A percentile compares a stretch with the other conserved stretches of the same genome.
phyloP scores from a whole-genome alignment of 2,888 invertebrate species.

The Opisthograptis luteolata region DNA sequence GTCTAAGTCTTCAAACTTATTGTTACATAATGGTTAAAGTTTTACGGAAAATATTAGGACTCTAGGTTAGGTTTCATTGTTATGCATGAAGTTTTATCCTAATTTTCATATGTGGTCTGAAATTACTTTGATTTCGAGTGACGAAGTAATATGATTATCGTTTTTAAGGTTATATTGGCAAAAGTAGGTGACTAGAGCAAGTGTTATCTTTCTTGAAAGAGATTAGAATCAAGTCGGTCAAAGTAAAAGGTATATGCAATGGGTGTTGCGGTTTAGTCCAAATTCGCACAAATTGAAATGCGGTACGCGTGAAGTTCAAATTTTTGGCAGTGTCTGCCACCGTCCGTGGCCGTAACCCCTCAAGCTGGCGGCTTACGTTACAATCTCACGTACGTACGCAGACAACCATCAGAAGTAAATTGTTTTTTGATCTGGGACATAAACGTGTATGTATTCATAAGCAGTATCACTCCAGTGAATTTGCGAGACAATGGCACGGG shows the following conservation, averaged over 20 bases:
- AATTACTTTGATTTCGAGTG: not conserved
- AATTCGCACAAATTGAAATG: slow-evolving; percentile 55
- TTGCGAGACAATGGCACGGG: slow-evolving; percentile 58
- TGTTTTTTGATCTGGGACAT: slow-evolving; percentile 72
- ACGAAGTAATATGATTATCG: too few species aligned
- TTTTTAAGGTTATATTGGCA: not conserved
- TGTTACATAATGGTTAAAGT: too few species aligned
- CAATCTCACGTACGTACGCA: slow-evolving; percentile 67
- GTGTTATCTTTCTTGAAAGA: slow-evolving; percentile 27
- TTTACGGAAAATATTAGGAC: too few species aligned
- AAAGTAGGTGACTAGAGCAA: not conserved
- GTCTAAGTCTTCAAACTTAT: too few species aligned
- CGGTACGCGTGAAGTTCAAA: slow-evolving; percentile 55
- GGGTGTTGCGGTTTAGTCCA: slow-evolving; percentile 48
- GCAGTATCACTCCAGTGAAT: slow-evolving; percentile 54
- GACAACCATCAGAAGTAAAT: slow-evolving; percentile 74
- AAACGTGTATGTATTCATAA: slow-evolving; percentile 68
- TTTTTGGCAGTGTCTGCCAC: slow-evolving; percentile 56
- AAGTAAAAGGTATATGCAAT: slow-evolving; percentile 50
- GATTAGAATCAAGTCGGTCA: slow-evolving; percentile 56
- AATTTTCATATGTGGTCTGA: too few species aligned
- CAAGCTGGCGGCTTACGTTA: slow-evolving; percentile 56
- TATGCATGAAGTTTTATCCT: too few species aligned
- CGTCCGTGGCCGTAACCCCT: slow-evolving; percentile 67
- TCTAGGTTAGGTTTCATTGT: too few species aligned